Evolutionary conservation across 1,140 invertebrate genomes (phyloP), one percentile per base, ranked within the genome.

Genomic region (Drosophila arawakana): DNA sequence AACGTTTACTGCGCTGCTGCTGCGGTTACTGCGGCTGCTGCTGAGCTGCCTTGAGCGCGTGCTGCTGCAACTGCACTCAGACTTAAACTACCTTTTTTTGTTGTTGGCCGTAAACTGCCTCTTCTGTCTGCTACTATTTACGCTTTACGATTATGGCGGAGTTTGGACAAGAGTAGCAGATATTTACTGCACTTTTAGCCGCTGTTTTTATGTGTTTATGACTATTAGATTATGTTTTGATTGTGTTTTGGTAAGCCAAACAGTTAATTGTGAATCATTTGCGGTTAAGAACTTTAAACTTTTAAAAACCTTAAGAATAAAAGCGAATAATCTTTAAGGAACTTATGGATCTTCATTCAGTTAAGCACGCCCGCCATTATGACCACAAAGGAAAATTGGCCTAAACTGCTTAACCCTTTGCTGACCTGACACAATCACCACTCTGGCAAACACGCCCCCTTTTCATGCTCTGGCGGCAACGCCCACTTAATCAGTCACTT

Each of bases 41-140:
- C 57, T 66, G 49, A 43, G 47, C 34, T 50, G 49, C 67, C 34
- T 54, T 70, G 35, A 44, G 76, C 39, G 50, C 50, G 66, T 69
- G 66, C 66, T 69, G 66, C 66, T 69, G 52, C 70, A 43, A 49
- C 73, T 46, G 63, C 71, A 58, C 49, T 54, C 68, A 67, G 63
- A 30, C 60, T 52, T 57, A 76, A 69, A 68, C 37, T 66, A 65
- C 62, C 18, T 9, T 70, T 25, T 25, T 35, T 44, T 35, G 13
- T 15, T 21, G 18, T 30, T 30, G 7, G 3, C 13, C 11, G 44
- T 65, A 44, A 13, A 13, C 21, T 59, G 18, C 59, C 25, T 55
- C 54, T 63, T 62, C 44, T 35, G 43, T 54, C 71, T 59, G 47
- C 70, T 73, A 60, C 70, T 59, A 60, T 73, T 73, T 68, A 55